These are phyloP conservation scores for Caenorhabditis latens DNA, from an alignment of 1,140 invertebrate species.

Conservation along the genomic window DNA sequence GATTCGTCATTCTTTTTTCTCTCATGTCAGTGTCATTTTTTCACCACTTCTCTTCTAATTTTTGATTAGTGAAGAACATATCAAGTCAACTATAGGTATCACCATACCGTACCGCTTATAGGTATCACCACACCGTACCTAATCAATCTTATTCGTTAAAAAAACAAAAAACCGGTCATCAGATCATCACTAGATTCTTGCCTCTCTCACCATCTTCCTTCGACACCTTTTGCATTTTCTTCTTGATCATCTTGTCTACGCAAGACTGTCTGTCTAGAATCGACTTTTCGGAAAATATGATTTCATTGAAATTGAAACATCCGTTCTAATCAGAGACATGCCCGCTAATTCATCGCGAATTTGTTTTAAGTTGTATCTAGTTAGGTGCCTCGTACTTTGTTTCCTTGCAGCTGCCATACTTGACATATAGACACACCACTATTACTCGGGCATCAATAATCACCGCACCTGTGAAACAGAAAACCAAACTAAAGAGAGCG, in stretches of 20 bases:
- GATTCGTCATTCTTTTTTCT: background rate
- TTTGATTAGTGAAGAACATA: background rate
- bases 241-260: background rate
- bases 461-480: background rate
- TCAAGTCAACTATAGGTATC: background rate
- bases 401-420: background rate
- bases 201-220: background rate
- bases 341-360: too few species aligned
- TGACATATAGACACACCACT: too few species aligned
- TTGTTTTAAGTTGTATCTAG: background rate
- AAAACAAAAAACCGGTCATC: background rate
- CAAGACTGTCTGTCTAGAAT: background rate
- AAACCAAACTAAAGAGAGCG: background rate
- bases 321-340: background rate
- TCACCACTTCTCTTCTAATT: background rate
- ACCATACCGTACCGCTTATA: background rate
- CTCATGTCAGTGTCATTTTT: too few species aligned
- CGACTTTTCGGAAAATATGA: background rate
- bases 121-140: too few species aligned
- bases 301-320: background rate
- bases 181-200: conserved; percentile 27
- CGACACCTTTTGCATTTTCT: background rate
- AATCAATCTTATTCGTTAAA: background rate
- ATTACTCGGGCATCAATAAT: background rate
- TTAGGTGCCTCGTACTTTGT: background rate